Evolutionary conservation across 2,113 vertebrate species (phyloP).

Genomic region (Vimba vimba): DNA sequence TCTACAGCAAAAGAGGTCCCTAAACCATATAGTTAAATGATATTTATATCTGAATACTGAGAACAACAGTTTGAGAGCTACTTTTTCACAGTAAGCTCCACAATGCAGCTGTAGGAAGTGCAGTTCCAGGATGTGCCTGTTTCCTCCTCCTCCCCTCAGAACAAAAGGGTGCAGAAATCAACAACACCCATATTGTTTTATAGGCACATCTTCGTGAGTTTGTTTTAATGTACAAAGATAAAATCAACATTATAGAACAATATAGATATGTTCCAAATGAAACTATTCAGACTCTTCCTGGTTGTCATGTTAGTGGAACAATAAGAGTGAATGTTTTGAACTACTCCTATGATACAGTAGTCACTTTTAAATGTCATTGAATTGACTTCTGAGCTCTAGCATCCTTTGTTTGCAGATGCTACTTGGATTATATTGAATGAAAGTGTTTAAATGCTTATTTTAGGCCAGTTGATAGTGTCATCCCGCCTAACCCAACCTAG

Average conservation of each 20-base stretch:
- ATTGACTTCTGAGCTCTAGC: not conserved
- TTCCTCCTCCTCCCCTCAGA: constrained; percentile 75
- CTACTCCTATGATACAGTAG: not conserved
- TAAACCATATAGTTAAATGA: not conserved
- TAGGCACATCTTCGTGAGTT: constrained; percentile 8
- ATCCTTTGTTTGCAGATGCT: not conserved
- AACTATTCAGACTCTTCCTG: not conserved
- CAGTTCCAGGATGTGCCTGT: constrained; percentile 77
- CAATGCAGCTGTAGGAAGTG: constrained; percentile 70
- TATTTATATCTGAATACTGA: not conserved
- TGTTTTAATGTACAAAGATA: not conserved
- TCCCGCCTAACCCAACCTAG: not conserved
- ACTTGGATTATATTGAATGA: not conserved
- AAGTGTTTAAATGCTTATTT: not conserved
- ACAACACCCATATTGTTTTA: constrained; percentile 49
- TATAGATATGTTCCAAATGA: not conserved
- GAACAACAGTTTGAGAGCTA: not conserved
- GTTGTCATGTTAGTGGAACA: not conserved
- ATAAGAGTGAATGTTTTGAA: not conserved
- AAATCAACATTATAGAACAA: not conserved
- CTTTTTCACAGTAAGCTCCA: constrained; percentile 54
- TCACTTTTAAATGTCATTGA: not conserved
- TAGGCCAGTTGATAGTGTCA: not conserved
- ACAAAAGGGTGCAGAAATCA: constrained; percentile 70
- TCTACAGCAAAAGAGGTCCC: no score